Evolutionary conservation across 2,888 invertebrate genomes (phyloP), one percentile per base, ranked within the genome.

Genomic region (Apantesis nais): DNA sequence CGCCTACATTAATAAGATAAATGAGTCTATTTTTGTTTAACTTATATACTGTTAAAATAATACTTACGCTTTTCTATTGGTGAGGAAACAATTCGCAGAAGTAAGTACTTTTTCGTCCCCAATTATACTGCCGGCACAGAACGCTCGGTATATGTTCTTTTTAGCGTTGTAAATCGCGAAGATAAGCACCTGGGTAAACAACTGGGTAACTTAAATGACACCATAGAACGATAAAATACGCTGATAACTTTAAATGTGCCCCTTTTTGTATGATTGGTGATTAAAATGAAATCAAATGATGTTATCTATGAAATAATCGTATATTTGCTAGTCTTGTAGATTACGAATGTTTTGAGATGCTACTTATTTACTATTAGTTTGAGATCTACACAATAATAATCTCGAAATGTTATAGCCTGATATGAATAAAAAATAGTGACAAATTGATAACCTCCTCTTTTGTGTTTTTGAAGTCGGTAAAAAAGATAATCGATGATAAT

Each of bases 101-200:
- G 90, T 84, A 3, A 93, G 66, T 4, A 92, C 89, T 41, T 84
- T 84, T 0, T 63, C 39, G 14, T 77, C 67, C 3, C 83, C 76
- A 29, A 92, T 89, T 55, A 92, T 92, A 72, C 85, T 92, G 19
- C 92, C 92, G 14, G 88, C 88, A 66, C 92, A 92, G 76, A 90
- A 90, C 0, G 92, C 89, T 66, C 85, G 78, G 68, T 87, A 90
- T 0, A 67, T 8, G 3, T 72, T 44, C 8, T 44, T 72, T 70
- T 69, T 62, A 34, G 71, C 70, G 67, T 83, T 67, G 39, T 74
- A 73, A 3, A 80, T 29, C 62, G 80, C 82, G 66, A 82, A 87
- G 5, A 88, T 77, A 60, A 90, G 86, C 11, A 91, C 91, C 92
- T 91, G 77, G 11, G 60, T 25, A 34, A 64, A 69, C 31, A 34